phyloP scores from a whole-genome alignment of 1,140 invertebrate species.

The Cylas formicarius region DNA sequence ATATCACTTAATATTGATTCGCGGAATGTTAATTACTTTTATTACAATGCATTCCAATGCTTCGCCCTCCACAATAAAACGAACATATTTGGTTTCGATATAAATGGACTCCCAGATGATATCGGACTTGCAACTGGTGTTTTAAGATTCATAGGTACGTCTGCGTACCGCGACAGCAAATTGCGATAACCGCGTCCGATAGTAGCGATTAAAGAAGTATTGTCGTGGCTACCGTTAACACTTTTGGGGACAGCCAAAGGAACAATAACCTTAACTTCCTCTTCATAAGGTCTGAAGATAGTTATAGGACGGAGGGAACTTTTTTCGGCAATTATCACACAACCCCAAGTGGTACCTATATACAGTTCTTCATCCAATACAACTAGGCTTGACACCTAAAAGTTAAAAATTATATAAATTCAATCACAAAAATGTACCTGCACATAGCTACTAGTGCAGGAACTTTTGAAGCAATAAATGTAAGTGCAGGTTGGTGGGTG shows the following conservation, averaged over 20 bases:
- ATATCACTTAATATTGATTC: too few relatives aligned
- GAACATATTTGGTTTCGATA: constrained; percentile 53
- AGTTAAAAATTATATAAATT: too few relatives aligned
- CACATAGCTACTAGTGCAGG: too few relatives aligned
- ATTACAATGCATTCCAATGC: constrained; percentile 51
- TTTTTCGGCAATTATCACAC: constrained; percentile 78
- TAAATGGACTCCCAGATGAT: constrained; percentile 20
- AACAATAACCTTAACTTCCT: constrained; percentile 56
- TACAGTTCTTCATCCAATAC: constrained; percentile 65
- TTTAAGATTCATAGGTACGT: constrained; percentile 42
- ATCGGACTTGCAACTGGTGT: constrained; percentile 34
- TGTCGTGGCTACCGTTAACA: constrained; percentile 38
- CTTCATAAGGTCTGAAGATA: constrained; percentile 83
- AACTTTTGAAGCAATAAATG: too few relatives aligned
- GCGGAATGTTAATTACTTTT: too few relatives aligned
- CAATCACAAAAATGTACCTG: too few relatives aligned
- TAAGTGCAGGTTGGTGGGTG: too few relatives aligned
- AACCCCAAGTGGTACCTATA: constrained; percentile 88
- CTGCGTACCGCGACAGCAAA: constrained; percentile 63
- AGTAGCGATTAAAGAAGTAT: constrained; percentile 58
- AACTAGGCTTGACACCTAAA: constrained; percentile 70
- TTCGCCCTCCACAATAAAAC: constrained; percentile 65
- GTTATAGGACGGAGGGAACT: constrained; percentile 75
- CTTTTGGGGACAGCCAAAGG: constrained; percentile 37
- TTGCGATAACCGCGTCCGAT: constrained; percentile 79